Conservation (phyloP, 2,113 vertebrate species). For the Ammodramus savannarum region DNA sequence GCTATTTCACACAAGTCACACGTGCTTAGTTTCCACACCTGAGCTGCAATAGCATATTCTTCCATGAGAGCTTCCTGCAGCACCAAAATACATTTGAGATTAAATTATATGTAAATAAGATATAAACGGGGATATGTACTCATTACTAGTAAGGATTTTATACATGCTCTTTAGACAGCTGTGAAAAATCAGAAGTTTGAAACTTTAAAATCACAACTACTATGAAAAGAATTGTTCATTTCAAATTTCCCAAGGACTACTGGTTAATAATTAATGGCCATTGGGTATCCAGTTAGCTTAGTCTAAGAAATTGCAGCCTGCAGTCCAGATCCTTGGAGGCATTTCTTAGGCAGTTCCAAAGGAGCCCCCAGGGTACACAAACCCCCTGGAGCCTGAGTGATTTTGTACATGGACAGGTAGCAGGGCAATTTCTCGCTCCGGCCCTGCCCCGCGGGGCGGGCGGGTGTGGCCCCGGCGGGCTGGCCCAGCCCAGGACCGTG, state of each 20-base stretch:
- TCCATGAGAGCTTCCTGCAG: conserved; percentile 92
- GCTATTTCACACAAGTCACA: conserved; percentile 97
- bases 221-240: neutral
- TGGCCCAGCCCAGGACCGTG: neutral
- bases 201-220: neutral
- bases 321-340: neutral
- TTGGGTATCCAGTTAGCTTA: neutral
- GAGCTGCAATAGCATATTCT: conserved; percentile 96
- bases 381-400: neutral
- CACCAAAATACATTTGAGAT: conserved; percentile 14
- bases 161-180: conserved; percentile 17
- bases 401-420: neutral
- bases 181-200: conserved; percentile 17
- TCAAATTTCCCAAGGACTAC: neutral
- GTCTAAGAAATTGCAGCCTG: neutral
- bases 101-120: neutral
- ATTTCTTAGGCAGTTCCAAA: neutral
- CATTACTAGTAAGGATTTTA: neutral
- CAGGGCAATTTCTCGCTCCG: neutral
- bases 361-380: neutral
- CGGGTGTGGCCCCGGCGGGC: neutral
- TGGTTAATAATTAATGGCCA: neutral
- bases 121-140: neutral
- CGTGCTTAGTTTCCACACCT: conserved; percentile 97
- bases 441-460: neutral